Evolutionary conservation across 1,140 invertebrate species (phyloP), one percentile per base, ranked within the genome.

Genomic region (Macrobrachium nipponense): DNA sequence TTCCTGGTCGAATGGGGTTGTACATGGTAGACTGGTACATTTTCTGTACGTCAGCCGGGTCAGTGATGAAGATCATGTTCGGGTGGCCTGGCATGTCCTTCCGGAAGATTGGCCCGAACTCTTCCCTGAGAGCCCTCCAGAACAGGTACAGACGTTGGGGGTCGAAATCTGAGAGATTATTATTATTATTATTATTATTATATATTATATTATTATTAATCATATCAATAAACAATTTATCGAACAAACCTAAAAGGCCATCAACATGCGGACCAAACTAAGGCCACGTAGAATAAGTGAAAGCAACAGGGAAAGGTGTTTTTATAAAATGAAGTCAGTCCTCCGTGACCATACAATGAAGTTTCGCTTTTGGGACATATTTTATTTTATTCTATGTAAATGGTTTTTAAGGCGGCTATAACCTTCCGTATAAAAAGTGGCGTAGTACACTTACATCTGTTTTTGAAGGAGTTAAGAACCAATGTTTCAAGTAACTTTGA

Each of bases 51-150:
- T 87, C 85, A 17, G 68, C 72, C 0, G 85, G 85, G 43, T 76
- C 60, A 10, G 72, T 82, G 61, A 87, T 82, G 80, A 87, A 87
- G 6, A 87, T 80, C 79, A 82, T 70, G 59, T 75, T 68, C 6
- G 79, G 72, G 23, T 87, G 85, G 6, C 85, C 85, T 4, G 85
- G 85, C 85, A 87, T 87, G 85, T 87, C 85, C 51, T 87, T 87
- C 17, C 85, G 78, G 72, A 87, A 87, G 43, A 60, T 87, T 5
- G 85, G 85, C 2, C 85, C 85, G 64, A 81, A 87, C 60, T 87
- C 85, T 14, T 87, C 20, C 10, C 61, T 18, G 12, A 87, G 59
- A 3, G 85, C 79, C 14, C 77, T 27, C 85, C 85, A 87, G 79
- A 81, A 87, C 0, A 87, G 61, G 79, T 87, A 87, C 60, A 87